Evolutionary conservation across 2,113 vertebrate genomes (phyloP).

Genomic region (Oncorhynchus gorbuscha): DNA sequence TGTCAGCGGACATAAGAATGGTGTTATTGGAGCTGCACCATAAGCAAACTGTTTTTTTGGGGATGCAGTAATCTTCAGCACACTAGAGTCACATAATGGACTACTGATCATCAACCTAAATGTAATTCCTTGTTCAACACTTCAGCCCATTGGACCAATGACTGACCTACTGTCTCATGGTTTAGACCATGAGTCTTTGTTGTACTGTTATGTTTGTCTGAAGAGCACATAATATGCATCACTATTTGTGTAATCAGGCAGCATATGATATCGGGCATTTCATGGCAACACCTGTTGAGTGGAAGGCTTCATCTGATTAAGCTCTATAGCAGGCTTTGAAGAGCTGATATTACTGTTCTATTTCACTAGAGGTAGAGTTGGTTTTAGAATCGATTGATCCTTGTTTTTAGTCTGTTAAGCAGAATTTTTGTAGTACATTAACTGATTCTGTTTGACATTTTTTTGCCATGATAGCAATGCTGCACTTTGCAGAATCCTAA

Average conservation of each 20-base stretch:
- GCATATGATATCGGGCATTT: not conserved
- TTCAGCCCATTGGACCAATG: constrained; percentile 35
- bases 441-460: not conserved
- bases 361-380: not conserved
- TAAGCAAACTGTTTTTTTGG: not conserved
- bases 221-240: not conserved
- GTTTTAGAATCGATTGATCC: not conserved
- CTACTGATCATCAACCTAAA: not conserved
- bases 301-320: too few relatives aligned
- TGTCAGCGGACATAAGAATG: not conserved
- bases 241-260: not conserved
- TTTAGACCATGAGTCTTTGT: not conserved
- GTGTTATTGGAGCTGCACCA: not conserved
- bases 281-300: too few relatives aligned
- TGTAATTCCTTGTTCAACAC: not conserved
- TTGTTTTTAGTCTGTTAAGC: not conserved
- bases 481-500: not conserved
- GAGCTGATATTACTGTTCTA: too few relatives aligned
- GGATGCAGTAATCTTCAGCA: not conserved
- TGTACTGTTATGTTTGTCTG: not conserved
- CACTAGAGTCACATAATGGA: not conserved
- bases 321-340: too few relatives aligned
- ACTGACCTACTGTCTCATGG: not conserved
- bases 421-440: not conserved
- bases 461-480: not conserved